Evolutionary conservation across 2,888 invertebrate species (phyloP).

Genomic region (Ophioninae sp.): DNA sequence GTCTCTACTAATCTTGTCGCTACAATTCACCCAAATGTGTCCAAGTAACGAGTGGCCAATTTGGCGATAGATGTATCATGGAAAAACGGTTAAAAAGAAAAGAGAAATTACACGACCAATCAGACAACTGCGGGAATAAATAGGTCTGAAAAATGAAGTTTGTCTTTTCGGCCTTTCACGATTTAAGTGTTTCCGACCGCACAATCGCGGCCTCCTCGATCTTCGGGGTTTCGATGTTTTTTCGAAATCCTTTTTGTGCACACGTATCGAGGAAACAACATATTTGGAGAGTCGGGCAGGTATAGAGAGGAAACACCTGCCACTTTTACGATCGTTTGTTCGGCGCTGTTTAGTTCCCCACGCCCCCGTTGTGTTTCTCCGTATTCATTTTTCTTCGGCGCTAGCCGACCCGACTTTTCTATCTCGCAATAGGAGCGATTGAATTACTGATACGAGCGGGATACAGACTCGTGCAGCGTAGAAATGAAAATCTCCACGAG

Average conservation of each 20-base stretch:
- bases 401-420: not conserved
- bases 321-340: not conserved
- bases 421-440: not conserved
- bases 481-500: not conserved
- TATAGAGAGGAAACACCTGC: conserved; percentile 17
- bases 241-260: not conserved
- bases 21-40: not conserved
- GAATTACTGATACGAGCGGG: not conserved
- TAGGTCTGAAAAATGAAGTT: not conserved
- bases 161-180: not conserved
- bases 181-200: not conserved
- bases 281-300: conserved; percentile 8
- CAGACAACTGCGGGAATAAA: not conserved
- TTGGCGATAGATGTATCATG: not conserved
- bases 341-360: not conserved
- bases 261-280: not conserved
- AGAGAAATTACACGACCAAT: not conserved
- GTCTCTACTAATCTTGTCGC: not conserved
- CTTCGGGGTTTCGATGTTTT: not conserved
- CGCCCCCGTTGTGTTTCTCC: not conserved
- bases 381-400: not conserved
- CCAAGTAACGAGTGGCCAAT: not conserved
- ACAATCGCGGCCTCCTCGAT: not conserved
- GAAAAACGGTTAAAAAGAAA: not conserved
- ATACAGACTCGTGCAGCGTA: not conserved